A percentile compares a stretch with the other conserved stretches of the same genome.
Conservation (phyloP, 2,797 vertebrate genomes). For the Galagoides demidoff region DNA sequence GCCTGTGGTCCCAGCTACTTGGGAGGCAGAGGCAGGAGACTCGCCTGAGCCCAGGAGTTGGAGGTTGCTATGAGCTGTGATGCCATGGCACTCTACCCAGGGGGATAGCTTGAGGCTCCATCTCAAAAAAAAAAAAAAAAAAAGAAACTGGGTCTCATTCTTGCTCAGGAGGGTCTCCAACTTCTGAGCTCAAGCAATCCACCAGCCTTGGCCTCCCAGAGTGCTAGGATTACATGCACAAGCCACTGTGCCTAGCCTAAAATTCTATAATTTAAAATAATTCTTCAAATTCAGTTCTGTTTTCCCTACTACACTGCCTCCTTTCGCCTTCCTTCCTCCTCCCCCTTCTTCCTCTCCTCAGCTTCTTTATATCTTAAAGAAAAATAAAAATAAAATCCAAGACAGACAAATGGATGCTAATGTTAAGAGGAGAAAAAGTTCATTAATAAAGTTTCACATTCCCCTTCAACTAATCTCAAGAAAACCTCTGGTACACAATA, state of each 20-base stretch:
- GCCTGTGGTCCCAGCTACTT: too few relatives aligned
- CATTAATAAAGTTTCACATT: conserved; percentile 11
- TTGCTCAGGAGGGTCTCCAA: too few relatives aligned
- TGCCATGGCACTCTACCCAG: too few relatives aligned
- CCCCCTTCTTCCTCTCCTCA: not conserved
- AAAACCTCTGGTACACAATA: not conserved
- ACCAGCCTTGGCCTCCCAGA: too few relatives aligned
- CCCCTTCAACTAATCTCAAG: conserved; percentile 20
- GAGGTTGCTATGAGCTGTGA: too few relatives aligned
- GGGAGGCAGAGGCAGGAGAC: too few relatives aligned
- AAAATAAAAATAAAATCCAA: not conserved
- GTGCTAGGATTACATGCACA: too few relatives aligned
- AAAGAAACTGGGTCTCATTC: too few relatives aligned
- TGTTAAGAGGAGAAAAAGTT: conserved; percentile 25
- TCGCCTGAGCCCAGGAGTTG: too few relatives aligned
- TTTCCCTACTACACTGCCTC: not conserved
- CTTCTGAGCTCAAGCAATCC: too few relatives aligned
- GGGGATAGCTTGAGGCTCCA: too few relatives aligned
- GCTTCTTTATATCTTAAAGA: not conserved
- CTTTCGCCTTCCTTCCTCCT: not conserved
- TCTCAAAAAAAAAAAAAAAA: too few relatives aligned
- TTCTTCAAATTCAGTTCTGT: conserved; percentile 21
- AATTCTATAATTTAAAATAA: not conserved
- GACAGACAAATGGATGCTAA: not conserved
- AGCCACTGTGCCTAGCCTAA: not conserved